Conservation (phyloP, 92 coral and sea anemone genomes). For the Virgularia gustaviana region DNA sequence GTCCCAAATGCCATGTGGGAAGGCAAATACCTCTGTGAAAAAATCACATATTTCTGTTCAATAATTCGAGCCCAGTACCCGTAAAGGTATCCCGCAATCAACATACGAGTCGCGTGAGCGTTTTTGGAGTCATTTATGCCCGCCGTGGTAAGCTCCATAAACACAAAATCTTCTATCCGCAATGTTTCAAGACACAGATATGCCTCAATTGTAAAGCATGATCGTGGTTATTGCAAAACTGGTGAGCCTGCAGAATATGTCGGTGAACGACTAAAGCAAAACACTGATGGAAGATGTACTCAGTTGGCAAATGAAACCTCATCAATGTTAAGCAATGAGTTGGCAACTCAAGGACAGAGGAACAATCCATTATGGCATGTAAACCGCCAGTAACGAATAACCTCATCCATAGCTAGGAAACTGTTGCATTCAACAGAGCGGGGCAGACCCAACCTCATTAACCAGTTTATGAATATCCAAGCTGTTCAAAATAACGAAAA, state of each 20-base stretch:
- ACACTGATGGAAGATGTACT: background rate
- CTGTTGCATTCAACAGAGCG: background rate
- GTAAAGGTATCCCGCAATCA: no score
- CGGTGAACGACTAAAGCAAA: slow-evolving; percentile 17
- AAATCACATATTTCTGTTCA: no score
- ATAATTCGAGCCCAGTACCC: no score
- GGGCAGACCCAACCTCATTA: background rate
- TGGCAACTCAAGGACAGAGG: slow-evolving; percentile 12
- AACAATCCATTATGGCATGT: slow-evolving; percentile 24
- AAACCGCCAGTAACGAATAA: slow-evolving; percentile 2
- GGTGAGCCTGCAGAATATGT: slow-evolving; percentile 3
- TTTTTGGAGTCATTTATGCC: no score
- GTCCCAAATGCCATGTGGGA: no score
- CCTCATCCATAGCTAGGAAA: background rate
- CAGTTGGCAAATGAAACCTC: slow-evolving; percentile 2
- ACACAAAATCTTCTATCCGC: slow-evolving; percentile 9
- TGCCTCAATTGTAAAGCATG: slow-evolving; percentile 30
- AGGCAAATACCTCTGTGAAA: no score
- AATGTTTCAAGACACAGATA: slow-evolving; percentile 22
- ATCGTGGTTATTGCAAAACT: slow-evolving; percentile 12
- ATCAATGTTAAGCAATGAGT: slow-evolving; percentile 16
- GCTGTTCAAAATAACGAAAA: background rate
- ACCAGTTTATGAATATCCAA: background rate
- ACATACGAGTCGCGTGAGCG: no score
- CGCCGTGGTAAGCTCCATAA: no score